Evolutionary conservation across 2,797 vertebrate genomes (phyloP), one percentile per base, ranked within the genome.

Genomic region (Syngnathus rostellatus): DNA sequence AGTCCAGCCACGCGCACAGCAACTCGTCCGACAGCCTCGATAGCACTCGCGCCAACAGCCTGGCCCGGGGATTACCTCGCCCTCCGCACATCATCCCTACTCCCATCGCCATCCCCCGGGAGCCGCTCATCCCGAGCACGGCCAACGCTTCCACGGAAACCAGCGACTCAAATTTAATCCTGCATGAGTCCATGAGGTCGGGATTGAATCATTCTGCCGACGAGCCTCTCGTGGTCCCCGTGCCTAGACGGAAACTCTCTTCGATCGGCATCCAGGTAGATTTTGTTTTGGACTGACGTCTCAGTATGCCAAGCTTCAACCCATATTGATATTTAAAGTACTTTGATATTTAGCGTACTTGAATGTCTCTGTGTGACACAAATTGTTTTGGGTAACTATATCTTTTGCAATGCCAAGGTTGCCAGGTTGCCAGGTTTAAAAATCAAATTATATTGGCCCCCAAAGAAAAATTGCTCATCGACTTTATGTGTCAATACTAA

Each of bases 251-350:
- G 83, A 98, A 98, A 86, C 92, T 98, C 57, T 99, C 96, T 0
- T 99, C 97, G 69, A 99, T 99, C 79, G 97, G 97, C 84, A 98
- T 99, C 90, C 97, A 99, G 93, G 97, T 99, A 90, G 73, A 92
- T 62, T 0, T 31, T 39, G 23, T 55, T 64, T 72, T 64, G 1
- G 14, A 1, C 54, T 61, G 8, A n/a, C 57, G 38, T 69, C 43
- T 23, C 37, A 8, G 39, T 21, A 43, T 37, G 59, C 40, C 2
- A 68, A 67, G 62, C 57, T 45, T 60, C 21, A 53, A 64, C 63
- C 63, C 50, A 51, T 51, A 51, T 16, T 43, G 0, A 16, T 51
- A 66, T 72, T 69, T 12, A 55, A 73, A 37, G 8, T 31, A 31
- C 31, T 31, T 31, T 31, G 31, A 31, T 39, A 23, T 70, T 66